phyloP scores from a whole-genome alignment of 2,888 invertebrate genomes.

The Bedellia somnulentella region DNA sequence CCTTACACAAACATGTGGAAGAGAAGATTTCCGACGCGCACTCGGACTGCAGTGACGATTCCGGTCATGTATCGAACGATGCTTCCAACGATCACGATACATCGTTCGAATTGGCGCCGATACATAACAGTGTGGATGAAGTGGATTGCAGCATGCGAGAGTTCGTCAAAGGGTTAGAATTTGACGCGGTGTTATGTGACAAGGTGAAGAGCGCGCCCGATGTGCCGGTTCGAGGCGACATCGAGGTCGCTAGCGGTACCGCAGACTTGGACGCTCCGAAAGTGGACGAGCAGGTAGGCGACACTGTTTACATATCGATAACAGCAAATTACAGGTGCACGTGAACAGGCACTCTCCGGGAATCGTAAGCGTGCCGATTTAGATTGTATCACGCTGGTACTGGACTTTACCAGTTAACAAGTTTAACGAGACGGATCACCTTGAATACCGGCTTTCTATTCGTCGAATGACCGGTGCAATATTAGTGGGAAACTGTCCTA shows the following conservation, averaged over 20 bases:
- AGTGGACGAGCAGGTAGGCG: constrained; percentile 58
- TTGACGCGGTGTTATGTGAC: constrained; percentile 37
- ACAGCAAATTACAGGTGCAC: constrained; percentile 44
- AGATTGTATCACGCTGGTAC: constrained; percentile 23
- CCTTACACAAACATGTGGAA: constrained; percentile 37
- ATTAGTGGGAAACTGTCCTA: constrained; percentile 22
- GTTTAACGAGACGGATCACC: constrained; percentile 19
- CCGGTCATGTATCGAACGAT: constrained; percentile 80
- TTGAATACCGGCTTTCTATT: constrained; percentile 27
- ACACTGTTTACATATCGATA: constrained; percentile 54
- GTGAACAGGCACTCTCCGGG: constrained; percentile 16
- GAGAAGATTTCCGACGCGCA: constrained; percentile 61
- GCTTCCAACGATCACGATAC: constrained; percentile 72
- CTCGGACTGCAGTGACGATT: constrained; percentile 78
- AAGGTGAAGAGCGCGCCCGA: constrained; percentile 43
- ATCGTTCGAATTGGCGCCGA: constrained; percentile 31
- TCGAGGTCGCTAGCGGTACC: constrained; percentile 60
- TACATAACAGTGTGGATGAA: constrained; percentile 25
- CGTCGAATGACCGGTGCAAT: constrained; percentile 18
- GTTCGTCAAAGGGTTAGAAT: constrained; percentile 29
- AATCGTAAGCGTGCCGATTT: constrained; percentile 20
- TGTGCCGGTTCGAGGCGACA: constrained; percentile 49
- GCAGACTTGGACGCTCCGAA: constrained; percentile 48
- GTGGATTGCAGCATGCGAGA: constrained; percentile 31
- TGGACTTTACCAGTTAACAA: constrained; percentile 17